phyloP scores from a whole-genome alignment of 2,113 vertebrate species.

The Pandion haliaetus region DNA sequence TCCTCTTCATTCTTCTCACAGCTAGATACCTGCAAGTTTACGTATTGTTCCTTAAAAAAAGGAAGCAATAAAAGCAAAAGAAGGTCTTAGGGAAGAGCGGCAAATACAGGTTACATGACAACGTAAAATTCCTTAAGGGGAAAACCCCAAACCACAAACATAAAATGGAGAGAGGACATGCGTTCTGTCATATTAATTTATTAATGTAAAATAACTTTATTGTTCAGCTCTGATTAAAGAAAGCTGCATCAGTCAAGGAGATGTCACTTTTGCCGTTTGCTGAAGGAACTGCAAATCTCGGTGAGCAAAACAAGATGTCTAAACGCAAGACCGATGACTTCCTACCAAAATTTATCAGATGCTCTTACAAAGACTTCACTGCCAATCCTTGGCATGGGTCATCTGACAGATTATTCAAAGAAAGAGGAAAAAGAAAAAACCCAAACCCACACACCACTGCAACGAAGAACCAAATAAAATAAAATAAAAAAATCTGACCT shows the following conservation, averaged over 20 bases:
- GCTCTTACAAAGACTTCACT: constrained; percentile 10
- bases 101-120: background rate
- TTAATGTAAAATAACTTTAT: background rate
- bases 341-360: constrained; percentile 54
- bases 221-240: background rate
- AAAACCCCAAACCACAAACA: background rate
- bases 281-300: constrained; percentile 38
- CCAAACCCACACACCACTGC: background rate
- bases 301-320: constrained; percentile 41
- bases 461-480: background rate
- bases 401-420: background rate
- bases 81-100: background rate
- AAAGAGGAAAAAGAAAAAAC: background rate
- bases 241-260: background rate
- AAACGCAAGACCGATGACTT: constrained; percentile 31
- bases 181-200: background rate
- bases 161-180: background rate
- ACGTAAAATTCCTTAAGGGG: background rate
- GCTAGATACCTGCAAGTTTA: background rate
- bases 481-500: background rate
- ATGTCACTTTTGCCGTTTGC: constrained; percentile 6
- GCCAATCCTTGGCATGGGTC: background rate
- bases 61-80: background rate
- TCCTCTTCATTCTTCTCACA: background rate
- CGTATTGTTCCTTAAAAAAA: background rate